Percentiles rank a stretch among this genome's conserved stretches.
phyloP scores from a whole-genome alignment of 1,140 invertebrate species.

The Formica selysi region DNA sequence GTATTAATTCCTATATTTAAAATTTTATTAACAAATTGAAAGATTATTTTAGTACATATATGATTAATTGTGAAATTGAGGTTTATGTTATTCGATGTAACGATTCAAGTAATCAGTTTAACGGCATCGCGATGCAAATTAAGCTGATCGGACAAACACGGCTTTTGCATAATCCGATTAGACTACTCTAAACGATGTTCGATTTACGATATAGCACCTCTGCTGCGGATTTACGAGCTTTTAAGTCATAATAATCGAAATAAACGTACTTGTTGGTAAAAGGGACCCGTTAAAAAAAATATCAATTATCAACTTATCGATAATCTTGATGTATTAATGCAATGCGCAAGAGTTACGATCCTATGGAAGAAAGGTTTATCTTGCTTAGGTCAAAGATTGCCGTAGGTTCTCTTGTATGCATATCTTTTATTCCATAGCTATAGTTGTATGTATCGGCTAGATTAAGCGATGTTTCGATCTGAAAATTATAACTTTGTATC shows the following conservation, averaged over 20 bases:
- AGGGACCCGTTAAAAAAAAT: not conserved
- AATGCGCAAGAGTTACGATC: not conserved
- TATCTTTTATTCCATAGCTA: constrained; percentile 32
- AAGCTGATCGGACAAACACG: constrained; percentile 57
- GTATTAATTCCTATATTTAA: not conserved
- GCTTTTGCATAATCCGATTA: constrained; percentile 73
- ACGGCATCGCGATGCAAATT: constrained; percentile 71
- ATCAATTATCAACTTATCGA: not conserved
- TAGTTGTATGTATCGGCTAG: constrained; percentile 39
- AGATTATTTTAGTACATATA: not conserved
- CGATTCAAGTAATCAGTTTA: constrained; percentile 73
- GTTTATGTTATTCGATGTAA: not conserved
- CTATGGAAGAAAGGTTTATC: not conserved
- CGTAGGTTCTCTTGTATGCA: constrained; percentile 12
- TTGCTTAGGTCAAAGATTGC: constrained; percentile 24
- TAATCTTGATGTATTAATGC: not conserved
- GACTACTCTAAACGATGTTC: constrained; percentile 68
- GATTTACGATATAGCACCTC: not conserved
- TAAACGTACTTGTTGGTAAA: not conserved
- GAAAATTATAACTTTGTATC: constrained; percentile 51
- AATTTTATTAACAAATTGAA: not conserved
- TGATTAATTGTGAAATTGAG: not conserved
- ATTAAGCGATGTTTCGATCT: constrained; percentile 54
- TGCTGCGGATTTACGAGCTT: not conserved
- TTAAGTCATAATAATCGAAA: constrained; percentile 2